phyloP scores from a whole-genome alignment of 2,797 vertebrate genomes.

The Coluber constrictor region DNA sequence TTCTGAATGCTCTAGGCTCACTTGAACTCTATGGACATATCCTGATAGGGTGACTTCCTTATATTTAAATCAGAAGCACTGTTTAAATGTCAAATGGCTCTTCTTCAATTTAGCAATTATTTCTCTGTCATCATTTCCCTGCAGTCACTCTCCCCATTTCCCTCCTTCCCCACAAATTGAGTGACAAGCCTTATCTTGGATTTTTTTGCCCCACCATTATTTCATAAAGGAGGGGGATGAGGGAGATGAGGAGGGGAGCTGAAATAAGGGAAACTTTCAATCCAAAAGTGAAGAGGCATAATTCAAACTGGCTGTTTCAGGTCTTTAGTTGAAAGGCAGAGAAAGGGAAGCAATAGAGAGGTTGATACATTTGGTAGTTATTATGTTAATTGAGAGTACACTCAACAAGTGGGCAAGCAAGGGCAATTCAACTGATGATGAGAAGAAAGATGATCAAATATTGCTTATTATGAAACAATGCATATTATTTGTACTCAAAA shows the following conservation, averaged over 20 bases:
- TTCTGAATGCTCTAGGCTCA: conserved; percentile 38
- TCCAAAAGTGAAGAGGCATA: neutral
- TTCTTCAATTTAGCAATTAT: conserved; percentile 6
- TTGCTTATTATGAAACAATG: neutral
- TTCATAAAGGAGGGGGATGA: neutral
- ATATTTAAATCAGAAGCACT: conserved; percentile 40
- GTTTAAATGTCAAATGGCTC: conserved; percentile 15
- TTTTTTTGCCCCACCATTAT: neutral
- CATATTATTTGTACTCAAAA: neutral
- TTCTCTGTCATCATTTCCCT: neutral
- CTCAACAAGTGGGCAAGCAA: neutral
- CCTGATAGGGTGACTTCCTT: conserved; percentile 37
- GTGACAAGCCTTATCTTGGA: conserved; percentile 25
- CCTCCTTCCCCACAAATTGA: neutral
- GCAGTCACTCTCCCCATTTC: neutral
- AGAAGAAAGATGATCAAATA: neutral
- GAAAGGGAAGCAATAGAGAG: neutral
- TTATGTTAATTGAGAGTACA: neutral
- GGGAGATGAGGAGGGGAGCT: neutral
- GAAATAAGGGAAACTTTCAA: neutral
- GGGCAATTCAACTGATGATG: neutral
- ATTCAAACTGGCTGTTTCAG: neutral
- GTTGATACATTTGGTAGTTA: neutral
- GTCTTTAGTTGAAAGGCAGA: neutral
- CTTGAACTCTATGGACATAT: conserved; percentile 19